Conservation (phyloP, 2,888 invertebrate genomes). For the Drepana falcataria region DNA sequence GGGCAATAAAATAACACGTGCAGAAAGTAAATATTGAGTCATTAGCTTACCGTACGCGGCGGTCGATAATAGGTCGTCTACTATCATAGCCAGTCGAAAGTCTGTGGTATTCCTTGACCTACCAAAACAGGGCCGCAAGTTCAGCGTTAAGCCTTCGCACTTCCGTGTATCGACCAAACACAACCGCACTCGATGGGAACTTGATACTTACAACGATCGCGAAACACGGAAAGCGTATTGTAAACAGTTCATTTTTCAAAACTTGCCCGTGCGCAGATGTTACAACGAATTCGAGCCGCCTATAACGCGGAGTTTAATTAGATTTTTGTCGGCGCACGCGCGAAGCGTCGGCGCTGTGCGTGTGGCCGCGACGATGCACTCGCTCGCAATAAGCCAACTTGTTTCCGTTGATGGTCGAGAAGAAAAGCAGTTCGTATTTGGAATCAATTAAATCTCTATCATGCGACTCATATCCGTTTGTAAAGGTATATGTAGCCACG, state of each 20-base stretch:
- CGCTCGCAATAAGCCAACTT: slow-evolving; percentile 46
- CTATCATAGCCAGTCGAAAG: slow-evolving; percentile 24
- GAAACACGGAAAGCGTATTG: slow-evolving; percentile 26
- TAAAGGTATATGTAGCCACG: slow-evolving; percentile 13
- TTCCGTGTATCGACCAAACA: slow-evolving; percentile 38
- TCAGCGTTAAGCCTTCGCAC: slow-evolving; percentile 32
- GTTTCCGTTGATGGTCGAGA: slow-evolving; percentile 18
- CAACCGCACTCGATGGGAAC: slow-evolving; percentile 22
- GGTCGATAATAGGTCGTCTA: slow-evolving; percentile 13
- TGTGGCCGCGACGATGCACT: slow-evolving; percentile 54
- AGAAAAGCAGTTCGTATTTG: slow-evolving; percentile 25
- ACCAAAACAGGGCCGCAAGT: slow-evolving; percentile 42
- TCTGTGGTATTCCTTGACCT: slow-evolving; percentile 43
- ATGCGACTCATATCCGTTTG: slow-evolving; percentile 18
- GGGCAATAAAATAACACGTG: background rate
- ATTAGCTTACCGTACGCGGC: slow-evolving; percentile 34
- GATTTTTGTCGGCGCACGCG: slow-evolving; percentile 27
- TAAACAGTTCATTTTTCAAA: slow-evolving; percentile 46
- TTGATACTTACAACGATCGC: slow-evolving; percentile 21
- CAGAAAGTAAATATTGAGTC: slow-evolving; percentile 6
- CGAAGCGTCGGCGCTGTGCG: slow-evolving; percentile 37
- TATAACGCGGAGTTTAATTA: slow-evolving; percentile 12
- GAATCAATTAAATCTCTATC: slow-evolving; percentile 19
- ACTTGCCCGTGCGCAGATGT: slow-evolving; percentile 23
- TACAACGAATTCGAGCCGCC: background rate